These are phyloP conservation scores for Philopotamus ludificatus DNA, from an alignment of 1,140 invertebrate genomes.

Conservation along the genomic window DNA sequence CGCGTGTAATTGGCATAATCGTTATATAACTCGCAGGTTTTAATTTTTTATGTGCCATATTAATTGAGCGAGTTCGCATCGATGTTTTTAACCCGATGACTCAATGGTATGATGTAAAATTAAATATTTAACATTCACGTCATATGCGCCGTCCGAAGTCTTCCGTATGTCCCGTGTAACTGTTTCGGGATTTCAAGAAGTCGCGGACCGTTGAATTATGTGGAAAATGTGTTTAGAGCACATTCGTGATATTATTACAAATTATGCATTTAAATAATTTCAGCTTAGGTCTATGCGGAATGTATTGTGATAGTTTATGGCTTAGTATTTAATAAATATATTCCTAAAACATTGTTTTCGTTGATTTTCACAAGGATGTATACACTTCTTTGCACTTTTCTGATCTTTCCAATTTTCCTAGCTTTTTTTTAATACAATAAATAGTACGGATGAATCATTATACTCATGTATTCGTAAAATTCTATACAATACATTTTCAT, in stretches of 20 bases:
- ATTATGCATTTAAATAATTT: background rate
- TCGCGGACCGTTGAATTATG: slow-evolving; percentile 4
- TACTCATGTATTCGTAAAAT: no score
- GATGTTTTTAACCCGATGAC: no score
- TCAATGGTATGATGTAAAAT: background rate
- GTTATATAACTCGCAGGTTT: no score
- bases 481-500: no score
- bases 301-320: no score
- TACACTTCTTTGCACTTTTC: no score
- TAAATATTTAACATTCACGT: slow-evolving; percentile 6
- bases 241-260: slow-evolving; percentile 16
- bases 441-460: no score
- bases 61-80: background rate
- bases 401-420: no score
- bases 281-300: background rate
- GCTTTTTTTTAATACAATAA: no score
- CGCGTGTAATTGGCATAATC: background rate
- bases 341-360: no score
- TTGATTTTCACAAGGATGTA: no score
- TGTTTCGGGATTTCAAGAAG: slow-evolving; percentile 18
- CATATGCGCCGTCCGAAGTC: background rate
- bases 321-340: no score
- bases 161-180: slow-evolving; percentile 15
- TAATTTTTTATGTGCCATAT: slow-evolving; percentile 4
- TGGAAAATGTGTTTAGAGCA: slow-evolving; percentile 5